Evolutionary conservation across 2,797 vertebrate species (phyloP).

Genomic region (Columba guinea): DNA sequence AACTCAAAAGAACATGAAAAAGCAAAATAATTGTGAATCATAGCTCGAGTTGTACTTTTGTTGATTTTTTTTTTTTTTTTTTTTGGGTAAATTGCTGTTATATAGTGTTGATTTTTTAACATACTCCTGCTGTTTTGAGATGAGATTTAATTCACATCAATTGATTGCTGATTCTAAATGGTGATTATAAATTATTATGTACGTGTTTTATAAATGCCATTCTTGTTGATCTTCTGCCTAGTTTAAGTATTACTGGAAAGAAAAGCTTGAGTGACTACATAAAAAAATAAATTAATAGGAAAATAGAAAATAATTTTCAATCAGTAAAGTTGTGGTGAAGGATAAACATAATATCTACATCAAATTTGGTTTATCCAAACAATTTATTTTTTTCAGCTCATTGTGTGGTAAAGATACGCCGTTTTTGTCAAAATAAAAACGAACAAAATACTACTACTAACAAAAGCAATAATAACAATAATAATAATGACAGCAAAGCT

Average conservation of each 20-base stretch:
- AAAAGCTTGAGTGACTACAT: background rate
- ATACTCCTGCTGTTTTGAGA: background rate
- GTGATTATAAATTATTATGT: background rate
- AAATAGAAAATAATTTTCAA: background rate
- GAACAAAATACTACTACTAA: too few relatives aligned
- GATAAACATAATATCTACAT: background rate
- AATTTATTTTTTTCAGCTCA: background rate
- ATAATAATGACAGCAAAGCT: background rate
- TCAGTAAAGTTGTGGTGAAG: background rate
- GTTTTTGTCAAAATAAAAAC: background rate
- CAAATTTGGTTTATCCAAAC: background rate
- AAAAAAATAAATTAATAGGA: background rate
- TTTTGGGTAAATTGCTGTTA: background rate
- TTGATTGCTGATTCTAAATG: background rate
- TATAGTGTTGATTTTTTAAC: background rate
- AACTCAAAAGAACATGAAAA: background rate
- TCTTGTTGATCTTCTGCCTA: background rate
- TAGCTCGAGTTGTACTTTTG: background rate
- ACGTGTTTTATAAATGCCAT: background rate
- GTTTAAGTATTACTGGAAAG: background rate
- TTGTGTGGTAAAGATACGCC: background rate
- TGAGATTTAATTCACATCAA: background rate
- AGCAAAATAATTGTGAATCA: background rate
- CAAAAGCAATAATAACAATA: too few relatives aligned
- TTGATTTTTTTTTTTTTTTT: background rate